Evolutionary conservation across 2,797 vertebrate species (phyloP), one percentile per base, ranked within the genome.

Genomic region (Sebastes taczanowskii): DNA sequence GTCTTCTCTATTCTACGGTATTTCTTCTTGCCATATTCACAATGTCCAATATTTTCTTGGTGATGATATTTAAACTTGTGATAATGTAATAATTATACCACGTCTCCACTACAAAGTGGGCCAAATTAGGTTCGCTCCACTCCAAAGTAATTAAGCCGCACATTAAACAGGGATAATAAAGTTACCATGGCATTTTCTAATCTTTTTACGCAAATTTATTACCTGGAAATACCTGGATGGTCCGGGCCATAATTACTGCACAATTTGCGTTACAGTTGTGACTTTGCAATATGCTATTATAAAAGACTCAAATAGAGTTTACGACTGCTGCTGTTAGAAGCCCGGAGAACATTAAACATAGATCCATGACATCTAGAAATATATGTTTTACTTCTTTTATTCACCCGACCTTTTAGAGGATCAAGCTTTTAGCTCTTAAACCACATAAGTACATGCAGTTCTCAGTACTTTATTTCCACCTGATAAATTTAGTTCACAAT

Each of bases 71-170:
- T 77, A 67, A 87, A 81, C 42, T 27, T 13, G 65, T 75, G 66
- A 83, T 82, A 78, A 78, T 61, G 42, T 61, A 55, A 71, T 89
- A 71, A 84, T 85, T 74, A 81, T 8, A 32, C 42, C 5, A 22
- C 1, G 18, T 60, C 65, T 83, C 23, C 46, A 53, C 61, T 62
- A 74, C 74, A 80, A 77, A 80, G 80, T 55, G 27, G 30, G 55
- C 38, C 35, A 49, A 87, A 85, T 86, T 77, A 73, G 74, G 82
- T 67, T 52, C 4, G 2, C 64, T 75, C 53, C 74, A 78, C 78
- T 82, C 78, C 70, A 46, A 58, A 76, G 56, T 85, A 88, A 90
- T 88, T 84, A 85, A 30, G 59, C 61, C 64, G 23, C 46, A 69
- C 25, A 83, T 81, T 86, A 68, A 81, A 85, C 56, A 30, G 8